Percentiles rank a stretch among this genome's conserved stretches.
These are phyloP conservation scores for Dallia pectoralis DNA, from an alignment of 2,797 vertebrate genomes.

Conservation along the genomic window DNA sequence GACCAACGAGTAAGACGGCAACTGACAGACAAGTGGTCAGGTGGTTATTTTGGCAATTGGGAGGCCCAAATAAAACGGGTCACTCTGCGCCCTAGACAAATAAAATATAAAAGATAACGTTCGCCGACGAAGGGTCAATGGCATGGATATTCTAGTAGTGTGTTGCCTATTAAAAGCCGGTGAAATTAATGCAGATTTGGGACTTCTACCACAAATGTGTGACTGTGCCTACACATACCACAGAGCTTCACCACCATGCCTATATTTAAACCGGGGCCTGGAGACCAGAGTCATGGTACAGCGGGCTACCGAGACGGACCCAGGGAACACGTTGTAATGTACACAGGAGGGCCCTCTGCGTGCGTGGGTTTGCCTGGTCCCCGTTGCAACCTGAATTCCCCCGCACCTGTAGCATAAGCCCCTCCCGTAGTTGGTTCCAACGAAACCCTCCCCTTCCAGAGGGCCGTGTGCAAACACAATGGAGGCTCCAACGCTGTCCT, in stretches of 20 bases:
- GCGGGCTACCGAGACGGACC: not conserved
- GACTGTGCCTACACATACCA: not conserved
- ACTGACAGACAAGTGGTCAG: not conserved
- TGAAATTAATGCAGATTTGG: not conserved
- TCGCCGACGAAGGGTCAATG: not conserved
- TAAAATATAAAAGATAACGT: not conserved
- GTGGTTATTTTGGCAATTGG: not conserved
- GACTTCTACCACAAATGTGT: not conserved
- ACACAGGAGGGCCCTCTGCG: constrained; percentile 12
- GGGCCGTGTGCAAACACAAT: constrained; percentile 9
- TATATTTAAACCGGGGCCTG: constrained; percentile 1
- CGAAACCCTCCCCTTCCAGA: not conserved
- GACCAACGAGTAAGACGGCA: not conserved
- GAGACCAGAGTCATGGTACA: not conserved
- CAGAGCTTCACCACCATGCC: not conserved
- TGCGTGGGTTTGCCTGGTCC: constrained; percentile 1
- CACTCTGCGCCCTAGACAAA: not conserved
- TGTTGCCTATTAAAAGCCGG: not conserved
- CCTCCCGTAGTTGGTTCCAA: not conserved
- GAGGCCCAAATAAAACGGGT: not conserved
- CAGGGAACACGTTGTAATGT: constrained; percentile 8
- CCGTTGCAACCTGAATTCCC: not conserved
- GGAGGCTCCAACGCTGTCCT: constrained; percentile 39
- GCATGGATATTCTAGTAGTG: not conserved
- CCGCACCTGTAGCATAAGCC: constrained; percentile 13